These are phyloP conservation scores for Girardia tigrina DNA, from an alignment of 2,888 invertebrate genomes.

Conservation along the genomic window DNA sequence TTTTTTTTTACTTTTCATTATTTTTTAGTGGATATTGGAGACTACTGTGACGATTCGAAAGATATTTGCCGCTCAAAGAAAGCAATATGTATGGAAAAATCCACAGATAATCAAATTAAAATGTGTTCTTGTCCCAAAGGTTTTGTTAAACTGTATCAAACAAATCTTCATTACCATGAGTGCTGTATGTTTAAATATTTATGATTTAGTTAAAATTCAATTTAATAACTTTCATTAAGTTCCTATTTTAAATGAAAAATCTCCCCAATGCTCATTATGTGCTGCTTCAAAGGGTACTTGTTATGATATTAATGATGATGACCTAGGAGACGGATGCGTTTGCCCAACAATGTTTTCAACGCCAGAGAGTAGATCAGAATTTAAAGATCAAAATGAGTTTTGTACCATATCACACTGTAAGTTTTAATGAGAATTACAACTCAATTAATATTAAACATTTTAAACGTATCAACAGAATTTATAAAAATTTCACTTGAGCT, in stretches of 20 bases:
- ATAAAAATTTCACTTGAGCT: no score
- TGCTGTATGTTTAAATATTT: background rate
- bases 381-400: background rate
- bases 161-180: constrained; percentile 15
- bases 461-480: no score
- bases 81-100: constrained; percentile 1
- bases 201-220: background rate
- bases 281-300: background rate
- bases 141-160: background rate
- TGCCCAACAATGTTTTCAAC: background rate
- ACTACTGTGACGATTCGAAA: background rate
- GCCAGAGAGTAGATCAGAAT: background rate
- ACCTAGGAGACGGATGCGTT: background rate
- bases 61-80: constrained; percentile 15
- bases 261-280: constrained; percentile 6
- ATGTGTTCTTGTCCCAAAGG: background rate
- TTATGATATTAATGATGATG: constrained; percentile 20
- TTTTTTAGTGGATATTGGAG: constrained; percentile 15
- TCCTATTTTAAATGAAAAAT: constrained; percentile 8
- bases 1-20: no score
- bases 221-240: background rate
- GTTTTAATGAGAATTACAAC: background rate
- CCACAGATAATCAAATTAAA: background rate
- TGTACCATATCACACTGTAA: background rate
- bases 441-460: background rate